Evolutionary conservation across 2,888 invertebrate genomes (phyloP).

Genomic region (Ametastegia equiseti): DNA sequence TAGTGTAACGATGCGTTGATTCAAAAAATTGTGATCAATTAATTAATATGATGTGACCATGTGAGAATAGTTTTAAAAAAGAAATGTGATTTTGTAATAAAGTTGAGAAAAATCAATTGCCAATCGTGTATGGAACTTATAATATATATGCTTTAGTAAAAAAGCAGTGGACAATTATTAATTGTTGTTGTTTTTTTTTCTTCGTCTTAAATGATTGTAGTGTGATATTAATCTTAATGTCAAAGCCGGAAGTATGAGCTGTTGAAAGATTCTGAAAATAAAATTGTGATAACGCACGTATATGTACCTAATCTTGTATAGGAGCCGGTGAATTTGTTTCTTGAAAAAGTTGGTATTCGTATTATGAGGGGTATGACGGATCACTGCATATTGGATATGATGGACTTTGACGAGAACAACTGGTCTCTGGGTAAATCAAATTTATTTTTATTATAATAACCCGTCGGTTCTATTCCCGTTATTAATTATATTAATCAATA

Average conservation of each 20-base stretch:
- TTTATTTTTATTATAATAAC: slow-evolving; percentile 18
- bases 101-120: background rate
- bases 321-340: slow-evolving; percentile 9
- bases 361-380: slow-evolving; percentile 55
- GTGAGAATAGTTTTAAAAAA: background rate
- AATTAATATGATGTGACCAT: background rate
- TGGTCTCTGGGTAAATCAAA: slow-evolving; percentile 56
- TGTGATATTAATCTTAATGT: background rate
- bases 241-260: background rate
- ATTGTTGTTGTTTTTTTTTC: background rate
- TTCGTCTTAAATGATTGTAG: background rate
- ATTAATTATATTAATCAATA: background rate
- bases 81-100: background rate
- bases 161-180: too few relatives aligned
- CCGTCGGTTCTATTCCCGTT: too few relatives aligned
- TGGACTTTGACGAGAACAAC: slow-evolving; percentile 52
- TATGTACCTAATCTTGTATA: slow-evolving; percentile 7
- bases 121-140: background rate
- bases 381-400: slow-evolving; percentile 60
- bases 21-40: background rate
- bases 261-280: background rate
- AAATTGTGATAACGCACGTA: slow-evolving; percentile 36
- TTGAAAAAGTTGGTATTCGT: slow-evolving; percentile 9
- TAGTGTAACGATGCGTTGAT: background rate
- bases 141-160: too few relatives aligned